Conservation (phyloP, 2,888 invertebrate genomes). For the Amphipyra berbera region DNA sequence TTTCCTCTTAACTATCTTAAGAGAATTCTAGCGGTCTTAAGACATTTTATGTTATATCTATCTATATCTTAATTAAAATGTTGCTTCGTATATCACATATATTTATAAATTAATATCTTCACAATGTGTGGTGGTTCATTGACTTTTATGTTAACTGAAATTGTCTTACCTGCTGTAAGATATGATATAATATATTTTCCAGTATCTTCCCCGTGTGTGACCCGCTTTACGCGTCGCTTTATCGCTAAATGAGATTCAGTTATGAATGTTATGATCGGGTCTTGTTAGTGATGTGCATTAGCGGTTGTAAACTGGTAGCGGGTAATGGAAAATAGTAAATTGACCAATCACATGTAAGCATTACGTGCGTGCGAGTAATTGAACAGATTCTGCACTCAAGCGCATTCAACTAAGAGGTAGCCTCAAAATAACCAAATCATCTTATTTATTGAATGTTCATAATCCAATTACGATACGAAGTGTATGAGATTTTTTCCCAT, state of each 20-base stretch:
- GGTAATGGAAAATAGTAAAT: slow-evolving; percentile 74
- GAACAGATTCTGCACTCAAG: slow-evolving; percentile 55
- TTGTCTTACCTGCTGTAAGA: slow-evolving; percentile 1
- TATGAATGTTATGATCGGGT: slow-evolving; percentile 56
- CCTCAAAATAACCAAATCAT: slow-evolving; percentile 46
- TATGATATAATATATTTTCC: neutral
- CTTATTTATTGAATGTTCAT: slow-evolving; percentile 49
- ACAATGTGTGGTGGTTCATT: neutral
- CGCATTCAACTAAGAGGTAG: slow-evolving; percentile 46
- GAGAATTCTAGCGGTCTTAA: too few relatives aligned
- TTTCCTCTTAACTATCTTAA: too few relatives aligned
- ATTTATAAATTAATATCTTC: too few relatives aligned
- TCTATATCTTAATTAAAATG: too few relatives aligned
- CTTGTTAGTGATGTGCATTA: slow-evolving; percentile 65
- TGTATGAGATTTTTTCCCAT: slow-evolving; percentile 35
- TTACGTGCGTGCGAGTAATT: slow-evolving; percentile 69
- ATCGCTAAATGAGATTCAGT: slow-evolving; percentile 59
- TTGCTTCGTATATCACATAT: too few relatives aligned
- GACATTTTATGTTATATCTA: too few relatives aligned
- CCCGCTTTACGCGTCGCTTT: slow-evolving; percentile 40
- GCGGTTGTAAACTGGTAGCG: slow-evolving; percentile 58
- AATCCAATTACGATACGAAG: slow-evolving; percentile 45
- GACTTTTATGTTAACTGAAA: neutral
- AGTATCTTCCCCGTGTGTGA: slow-evolving; percentile 5
- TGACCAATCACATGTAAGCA: slow-evolving; percentile 74